Conservation (phyloP, 2,888 invertebrate species). For the Dione juno region DNA sequence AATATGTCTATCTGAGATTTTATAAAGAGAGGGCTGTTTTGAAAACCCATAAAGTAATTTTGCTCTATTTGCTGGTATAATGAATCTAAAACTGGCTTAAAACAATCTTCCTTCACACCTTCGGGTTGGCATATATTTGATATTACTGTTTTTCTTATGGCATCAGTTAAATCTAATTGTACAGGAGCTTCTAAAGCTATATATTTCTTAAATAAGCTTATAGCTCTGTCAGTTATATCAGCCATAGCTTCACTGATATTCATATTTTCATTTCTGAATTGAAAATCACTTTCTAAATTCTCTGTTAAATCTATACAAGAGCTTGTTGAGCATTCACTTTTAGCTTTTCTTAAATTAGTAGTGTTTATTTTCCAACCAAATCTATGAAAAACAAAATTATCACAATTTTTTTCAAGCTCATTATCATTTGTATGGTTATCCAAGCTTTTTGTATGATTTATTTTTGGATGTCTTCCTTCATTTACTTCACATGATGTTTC, state of each 20-base stretch:
- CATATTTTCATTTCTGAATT: conserved; percentile 51
- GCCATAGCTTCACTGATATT: conserved; percentile 28
- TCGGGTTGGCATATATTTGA: conserved; percentile 87
- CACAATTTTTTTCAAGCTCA: conserved; percentile 50
- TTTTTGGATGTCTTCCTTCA: conserved; percentile 57
- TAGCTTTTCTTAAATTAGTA: conserved; percentile 53
- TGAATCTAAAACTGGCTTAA: conserved; percentile 88
- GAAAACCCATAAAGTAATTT: conserved; percentile 91
- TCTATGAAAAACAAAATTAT: conserved; percentile 55
- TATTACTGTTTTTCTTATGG: conserved; percentile 83
- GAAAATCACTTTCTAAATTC: conserved; percentile 51
- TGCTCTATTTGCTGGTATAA: conserved; percentile 87
- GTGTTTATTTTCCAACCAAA: conserved; percentile 57
- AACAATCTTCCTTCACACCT: conserved; percentile 87
- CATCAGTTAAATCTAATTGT: conserved; percentile 84
- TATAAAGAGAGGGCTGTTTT: conserved; percentile 93
- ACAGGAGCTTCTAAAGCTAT: conserved; percentile 87
- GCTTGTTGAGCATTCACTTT: conserved; percentile 60
- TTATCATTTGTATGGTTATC: conserved; percentile 61
- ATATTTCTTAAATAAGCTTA: conserved; percentile 90
- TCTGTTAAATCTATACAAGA: conserved; percentile 67
- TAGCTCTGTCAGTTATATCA: conserved; percentile 83
- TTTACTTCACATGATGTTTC: conserved; percentile 49
- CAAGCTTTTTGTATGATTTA: conserved; percentile 69
- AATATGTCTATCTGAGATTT: conserved; percentile 97